Base-by-base conservation (phyloP, 2,888 invertebrate genomes). In the Phengaris alcon region DNA sequence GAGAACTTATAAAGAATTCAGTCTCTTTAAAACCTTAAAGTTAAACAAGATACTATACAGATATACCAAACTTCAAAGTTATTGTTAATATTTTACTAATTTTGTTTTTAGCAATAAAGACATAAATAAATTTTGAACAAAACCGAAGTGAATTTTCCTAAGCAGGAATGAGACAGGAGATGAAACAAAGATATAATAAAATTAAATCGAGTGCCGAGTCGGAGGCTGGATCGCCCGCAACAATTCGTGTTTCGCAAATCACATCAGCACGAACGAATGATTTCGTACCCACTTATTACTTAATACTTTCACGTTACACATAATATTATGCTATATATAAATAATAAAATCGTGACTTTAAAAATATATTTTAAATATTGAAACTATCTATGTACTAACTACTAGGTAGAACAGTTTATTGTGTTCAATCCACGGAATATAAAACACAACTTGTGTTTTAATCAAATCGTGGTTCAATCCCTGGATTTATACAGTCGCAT, bases 191-290 rank as follows among this genome's bases (percentile, higher is more conserved):
- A 72, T 22, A 54, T 72, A 70, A 70, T 70, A 52, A 48, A 52
- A 51, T 52, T 52, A 52, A 54, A 72, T 15, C 72, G 35, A 54
- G 12, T 64, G 22, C 12, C 22, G 52, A 54, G 35, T 72, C 52
- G 52, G 72, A 72, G 22, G 13, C 64, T 54, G 52, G 54, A 35
- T 7, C 70, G 52, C 72, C 68, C 22, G 54, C 35, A 72, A 72
- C 72, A 52, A 22, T 70, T 72, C 51, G 72, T 22, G 72, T 72
- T 54, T 72, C 72, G 54, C 54, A 72, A 72, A 72, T 72, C 54
- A 52, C 72, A 52, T 72, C 72, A 15, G 70, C 70, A 72, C 72
- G 54, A 72, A 54, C 72, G 54, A 72, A 72, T 35, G 44, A 72
- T 72, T 72, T 12, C 35, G 72, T 72, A 15, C 35, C 51, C 35